Conservation (phyloP, 2,888 invertebrate species). For the Argyresthia albistria region DNA sequence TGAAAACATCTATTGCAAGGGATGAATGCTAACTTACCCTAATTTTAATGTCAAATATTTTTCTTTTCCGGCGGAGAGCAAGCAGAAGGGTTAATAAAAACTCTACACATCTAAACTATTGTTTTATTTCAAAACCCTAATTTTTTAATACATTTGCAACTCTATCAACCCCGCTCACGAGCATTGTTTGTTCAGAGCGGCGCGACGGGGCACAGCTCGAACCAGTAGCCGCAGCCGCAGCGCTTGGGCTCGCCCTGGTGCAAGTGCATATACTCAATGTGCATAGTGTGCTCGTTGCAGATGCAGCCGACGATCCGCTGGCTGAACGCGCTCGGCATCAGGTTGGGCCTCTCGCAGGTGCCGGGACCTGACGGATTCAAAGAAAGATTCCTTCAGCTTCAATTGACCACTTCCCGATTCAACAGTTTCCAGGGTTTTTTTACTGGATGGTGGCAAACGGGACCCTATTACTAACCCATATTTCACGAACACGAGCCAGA, state of each 20-base stretch:
- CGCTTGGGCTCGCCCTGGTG: constrained; percentile 47
- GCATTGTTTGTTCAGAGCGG: constrained; percentile 18
- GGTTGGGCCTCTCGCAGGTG: constrained; percentile 78
- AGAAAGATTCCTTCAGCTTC: too few relatives aligned
- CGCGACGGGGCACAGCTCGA: constrained; percentile 51
- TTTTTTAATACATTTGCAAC: too few relatives aligned
- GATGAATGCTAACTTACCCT: too few relatives aligned
- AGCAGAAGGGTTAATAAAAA: too few relatives aligned
- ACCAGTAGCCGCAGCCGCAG: constrained; percentile 61
- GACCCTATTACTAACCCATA: too few relatives aligned
- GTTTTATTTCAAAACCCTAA: neutral
- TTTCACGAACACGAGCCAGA: too few relatives aligned
- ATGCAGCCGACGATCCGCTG: constrained; percentile 80
- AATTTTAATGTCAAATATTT: too few relatives aligned
- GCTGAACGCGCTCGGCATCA: constrained; percentile 79
- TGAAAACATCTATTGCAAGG: too few relatives aligned
- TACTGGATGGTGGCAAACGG: too few relatives aligned
- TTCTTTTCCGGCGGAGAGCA: too few relatives aligned
- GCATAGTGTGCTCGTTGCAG: constrained; percentile 72
- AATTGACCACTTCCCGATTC: too few relatives aligned
- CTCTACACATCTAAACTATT: neutral
- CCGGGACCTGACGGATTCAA: constrained; percentile 72
- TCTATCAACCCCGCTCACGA: neutral
- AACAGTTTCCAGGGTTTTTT: too few relatives aligned
- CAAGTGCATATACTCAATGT: constrained; percentile 50